Conservation (phyloP, 2,888 invertebrate genomes). For the Polyommatus iphigenia region DNA sequence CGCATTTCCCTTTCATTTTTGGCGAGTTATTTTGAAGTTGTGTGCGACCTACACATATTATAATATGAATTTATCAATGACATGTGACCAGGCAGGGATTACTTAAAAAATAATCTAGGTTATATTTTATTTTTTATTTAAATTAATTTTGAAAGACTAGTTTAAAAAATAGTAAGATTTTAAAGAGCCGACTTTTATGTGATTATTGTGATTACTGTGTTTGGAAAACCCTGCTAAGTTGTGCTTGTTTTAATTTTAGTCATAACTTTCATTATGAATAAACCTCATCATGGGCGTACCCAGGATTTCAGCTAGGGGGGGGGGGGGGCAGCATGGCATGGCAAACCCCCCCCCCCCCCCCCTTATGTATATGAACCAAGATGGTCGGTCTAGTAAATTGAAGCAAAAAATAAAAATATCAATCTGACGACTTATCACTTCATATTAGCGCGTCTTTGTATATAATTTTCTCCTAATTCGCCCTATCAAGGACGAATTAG, state of each 20-base stretch:
- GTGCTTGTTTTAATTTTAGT: neutral
- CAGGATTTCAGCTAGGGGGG: too few relatives aligned
- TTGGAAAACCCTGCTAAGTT: neutral
- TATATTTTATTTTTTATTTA: neutral
- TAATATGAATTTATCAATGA: neutral
- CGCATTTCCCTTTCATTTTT: neutral
- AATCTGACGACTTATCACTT: too few relatives aligned
- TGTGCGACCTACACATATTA: neutral
- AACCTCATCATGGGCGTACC: too few relatives aligned
- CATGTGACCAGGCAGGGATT: slow-evolving; percentile 1
- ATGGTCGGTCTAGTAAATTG: too few relatives aligned
- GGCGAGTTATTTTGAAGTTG: neutral
- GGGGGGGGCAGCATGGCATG: too few relatives aligned
- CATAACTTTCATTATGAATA: neutral
- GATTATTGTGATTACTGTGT: neutral
- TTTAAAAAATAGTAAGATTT: neutral
- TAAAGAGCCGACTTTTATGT: neutral
- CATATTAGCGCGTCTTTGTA: too few relatives aligned
- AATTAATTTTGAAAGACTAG: neutral
- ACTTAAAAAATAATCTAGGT: neutral
- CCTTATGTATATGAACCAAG: too few relatives aligned
- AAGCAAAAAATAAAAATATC: too few relatives aligned
- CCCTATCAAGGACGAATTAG: too few relatives aligned
- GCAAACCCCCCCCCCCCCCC: too few relatives aligned
- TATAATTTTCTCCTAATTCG: too few relatives aligned